Evolutionary conservation across 35 echinoderm and acorn worm genomes (phyloP).

Genomic region (Apostichopus parvimensis): DNA sequence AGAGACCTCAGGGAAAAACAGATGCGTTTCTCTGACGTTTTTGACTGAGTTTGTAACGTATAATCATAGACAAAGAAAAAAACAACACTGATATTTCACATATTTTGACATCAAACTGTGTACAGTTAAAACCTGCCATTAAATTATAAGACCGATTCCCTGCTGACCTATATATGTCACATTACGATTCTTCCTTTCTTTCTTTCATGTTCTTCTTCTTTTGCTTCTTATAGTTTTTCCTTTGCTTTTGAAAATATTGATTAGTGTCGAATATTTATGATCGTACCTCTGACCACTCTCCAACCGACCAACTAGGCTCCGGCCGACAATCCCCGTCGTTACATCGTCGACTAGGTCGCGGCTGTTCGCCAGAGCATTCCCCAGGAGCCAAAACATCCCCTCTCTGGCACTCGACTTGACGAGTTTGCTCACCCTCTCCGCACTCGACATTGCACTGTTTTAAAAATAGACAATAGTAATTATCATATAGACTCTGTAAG

Average conservation of each 20-base stretch:
- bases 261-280: too few relatives aligned
- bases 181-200: too few relatives aligned
- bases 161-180: too few relatives aligned
- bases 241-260: too few relatives aligned
- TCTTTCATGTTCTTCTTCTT: too few relatives aligned
- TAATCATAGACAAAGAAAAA: background rate
- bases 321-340: background rate
- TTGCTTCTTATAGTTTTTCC: too few relatives aligned
- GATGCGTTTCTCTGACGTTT: background rate
- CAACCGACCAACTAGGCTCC: constrained; percentile 15
- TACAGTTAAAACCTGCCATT: too few relatives aligned
- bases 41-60: background rate
- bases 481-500: too few relatives aligned
- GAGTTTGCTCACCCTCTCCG: constrained; percentile 34
- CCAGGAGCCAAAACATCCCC: constrained; percentile 35
- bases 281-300: constrained; percentile 37
- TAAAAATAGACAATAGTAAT: background rate
- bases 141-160: too few relatives aligned
- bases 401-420: constrained; percentile 28
- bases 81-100: too few relatives aligned
- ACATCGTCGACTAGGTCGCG: constrained; percentile 38
- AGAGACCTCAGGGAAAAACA: background rate
- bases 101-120: too few relatives aligned
- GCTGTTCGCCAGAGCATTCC: constrained; percentile 7
- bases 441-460: constrained; percentile 26